phyloP scores from a whole-genome alignment of 2,113 vertebrate species.

The Cebus imitator region DNA sequence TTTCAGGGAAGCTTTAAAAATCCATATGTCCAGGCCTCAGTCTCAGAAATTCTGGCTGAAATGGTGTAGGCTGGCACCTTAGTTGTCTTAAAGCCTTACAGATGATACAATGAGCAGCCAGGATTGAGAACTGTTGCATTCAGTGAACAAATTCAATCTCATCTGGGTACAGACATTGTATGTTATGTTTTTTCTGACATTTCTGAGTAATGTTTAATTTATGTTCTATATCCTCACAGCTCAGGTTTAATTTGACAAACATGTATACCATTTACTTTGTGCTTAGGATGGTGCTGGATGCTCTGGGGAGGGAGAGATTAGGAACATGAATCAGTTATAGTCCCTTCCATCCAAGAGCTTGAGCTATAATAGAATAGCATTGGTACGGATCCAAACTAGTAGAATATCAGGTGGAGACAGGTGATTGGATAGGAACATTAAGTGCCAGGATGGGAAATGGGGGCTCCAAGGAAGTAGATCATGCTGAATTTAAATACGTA shows the following conservation, averaged over 20 bases:
- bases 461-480: background rate
- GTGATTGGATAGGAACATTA: background rate
- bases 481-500: background rate
- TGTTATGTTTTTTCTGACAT: background rate
- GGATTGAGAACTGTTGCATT: background rate
- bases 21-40: background rate
- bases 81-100: background rate
- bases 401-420: background rate
- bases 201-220: constrained; percentile 36
- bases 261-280: background rate
- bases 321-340: background rate
- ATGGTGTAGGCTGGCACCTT: background rate
- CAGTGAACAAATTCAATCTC: background rate
- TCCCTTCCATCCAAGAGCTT: background rate
- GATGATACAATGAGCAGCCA: background rate
- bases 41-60: background rate
- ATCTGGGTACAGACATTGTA: background rate
- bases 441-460: background rate
- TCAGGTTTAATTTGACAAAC: background rate
- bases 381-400: background rate
- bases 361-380: background rate
- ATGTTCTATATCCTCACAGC: background rate
- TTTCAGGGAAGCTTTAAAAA: background rate
- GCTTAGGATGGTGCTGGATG: background rate
- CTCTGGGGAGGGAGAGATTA: background rate